Evolutionary conservation across 1,140 invertebrate species (phyloP), one percentile per base, ranked within the genome.

Genomic region (Drosophila seguyi): DNA sequence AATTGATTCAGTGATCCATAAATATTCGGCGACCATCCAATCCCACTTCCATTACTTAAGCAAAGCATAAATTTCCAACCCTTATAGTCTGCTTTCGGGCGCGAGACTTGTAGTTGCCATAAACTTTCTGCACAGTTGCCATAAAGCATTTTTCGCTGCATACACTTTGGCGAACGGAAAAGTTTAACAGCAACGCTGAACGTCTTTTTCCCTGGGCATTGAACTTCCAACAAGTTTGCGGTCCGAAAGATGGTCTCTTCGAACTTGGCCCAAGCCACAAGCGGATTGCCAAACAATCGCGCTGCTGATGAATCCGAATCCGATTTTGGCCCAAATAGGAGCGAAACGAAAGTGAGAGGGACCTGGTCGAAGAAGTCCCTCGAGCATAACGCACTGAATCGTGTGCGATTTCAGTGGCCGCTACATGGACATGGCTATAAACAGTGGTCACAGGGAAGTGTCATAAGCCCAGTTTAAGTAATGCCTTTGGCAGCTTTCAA

Each of bases 221-320:
- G 47, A 75, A 75, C 50, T 75, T 63, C 38, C 47, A 18, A 56
- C 47, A 56, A 56, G 68, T 20, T 41, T 38, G 14, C 20, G 27
- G 50, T 10, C 18, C 11, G 42, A 25, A 39, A 41, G 18, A 42
- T n/a, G 29, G 48, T 41, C 11, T 38, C 29, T 25, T n/a, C 45
- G 22, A 60, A 29, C 31, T 69, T 57, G 42, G 52, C 50, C 39
- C 25, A 55, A 62, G 41, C 56, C 44, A 25, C 36, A 27, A 41
- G 57, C 38, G 36, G 59, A 61, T 65, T 71, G 48, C n/a, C 50
- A 65, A 57, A 77, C 79, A 81, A 77, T 66, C 34, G 60, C 11
- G 36, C 18, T 13, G 55, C 59, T 71, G 58, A 63, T 69, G 55
- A 75, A 73, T 55, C 56, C 45, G 48, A 75, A 42, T 69, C 59